Evolutionary conservation across 2,113 vertebrate genomes (phyloP), one percentile per base, ranked within the genome.

Genomic region (Trematocara zebra): DNA sequence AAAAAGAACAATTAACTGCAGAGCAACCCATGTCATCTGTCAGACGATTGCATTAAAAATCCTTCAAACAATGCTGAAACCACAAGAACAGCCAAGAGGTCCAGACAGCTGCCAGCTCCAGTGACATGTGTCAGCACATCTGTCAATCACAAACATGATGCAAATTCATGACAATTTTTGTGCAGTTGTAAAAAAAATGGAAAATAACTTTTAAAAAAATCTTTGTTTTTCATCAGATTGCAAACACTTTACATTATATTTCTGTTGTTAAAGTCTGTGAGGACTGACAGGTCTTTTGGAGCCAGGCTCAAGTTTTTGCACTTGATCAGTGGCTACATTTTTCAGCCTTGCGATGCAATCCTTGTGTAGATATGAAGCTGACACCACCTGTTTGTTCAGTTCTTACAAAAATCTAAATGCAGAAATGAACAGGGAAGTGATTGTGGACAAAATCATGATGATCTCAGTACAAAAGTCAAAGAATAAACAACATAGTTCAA

Each of bases 291-390:
- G 7, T 5, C 7, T 69, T 69, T 69, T 69, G 64, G n/a, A 42
- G 18, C 6, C 64, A 23, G 18, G 61, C 18, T 42, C 7, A 69
- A 14, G n/a, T 42, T 69, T 69, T 69, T 69, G 7, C 64, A 42
- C 37, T 42, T 2, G 6, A n/a, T 31, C 5, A 67, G 11, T 40
- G 18, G 12, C 33, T 67, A 40, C 10, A 67, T 67, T 67, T 40
- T 40, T 40, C 3, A 14, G 18, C 18, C n/a, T 37, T 40, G 61
- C 18, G 5, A 7, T 4, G 6, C 4, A 20, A n/a, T n/a, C 0
- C 18, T 67, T 2, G 6, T n/a, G 35, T 40, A 20, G 61, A 20
- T 67, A 18, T 67, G 33, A 40, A 40, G 35, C 18, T 67, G 33
- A 37, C 35, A 17, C 12, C 40, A 72, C 8, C 5, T 6, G 20